These are phyloP conservation scores for Brachymystax lenok DNA, from an alignment of 2,797 vertebrate genomes.

Conservation along the genomic window DNA sequence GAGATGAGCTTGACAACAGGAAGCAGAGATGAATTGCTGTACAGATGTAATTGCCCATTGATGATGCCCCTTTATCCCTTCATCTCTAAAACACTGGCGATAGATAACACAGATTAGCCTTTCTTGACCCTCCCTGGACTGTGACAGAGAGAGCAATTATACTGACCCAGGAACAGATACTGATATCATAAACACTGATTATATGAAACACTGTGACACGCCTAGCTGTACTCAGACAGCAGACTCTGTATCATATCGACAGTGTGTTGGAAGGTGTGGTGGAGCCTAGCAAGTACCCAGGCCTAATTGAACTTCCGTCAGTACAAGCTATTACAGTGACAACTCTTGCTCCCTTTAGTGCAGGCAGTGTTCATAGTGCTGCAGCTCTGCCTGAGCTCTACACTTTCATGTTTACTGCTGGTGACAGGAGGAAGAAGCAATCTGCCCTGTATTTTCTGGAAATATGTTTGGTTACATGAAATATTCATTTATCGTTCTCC, in stretches of 20 bases:
- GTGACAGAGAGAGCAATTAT: too few species aligned
- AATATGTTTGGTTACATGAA: constrained; percentile 71
- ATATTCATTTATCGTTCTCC: constrained; percentile 68
- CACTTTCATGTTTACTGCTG: constrained; percentile 67
- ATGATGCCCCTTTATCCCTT: too few species aligned
- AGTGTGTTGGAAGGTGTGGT: constrained; percentile 1
- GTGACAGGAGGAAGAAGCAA: constrained; percentile 55
- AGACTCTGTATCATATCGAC: not conserved
- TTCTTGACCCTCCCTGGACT: too few species aligned
- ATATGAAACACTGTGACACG: constrained; percentile 15
- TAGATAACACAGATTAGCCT: too few species aligned
- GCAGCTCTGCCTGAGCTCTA: constrained; percentile 43
- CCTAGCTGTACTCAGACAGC: constrained; percentile 28
- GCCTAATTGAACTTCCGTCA: constrained; percentile 65
- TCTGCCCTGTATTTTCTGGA: constrained; percentile 51
- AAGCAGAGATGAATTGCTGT: constrained; percentile 20
- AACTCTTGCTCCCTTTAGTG: constrained; percentile 45
- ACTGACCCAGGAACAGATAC: not conserved
- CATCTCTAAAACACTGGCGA: too few species aligned
- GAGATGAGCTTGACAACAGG: constrained; percentile 24
- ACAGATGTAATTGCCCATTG: constrained; percentile 36
- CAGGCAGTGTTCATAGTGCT: constrained; percentile 1
- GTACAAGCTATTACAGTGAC: constrained; percentile 67
- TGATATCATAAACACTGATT: constrained; percentile 28
- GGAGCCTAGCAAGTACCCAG: constrained; percentile 46